phyloP scores from a whole-genome alignment of 2,797 vertebrate species.

The Dromococcyx pavoninus region DNA sequence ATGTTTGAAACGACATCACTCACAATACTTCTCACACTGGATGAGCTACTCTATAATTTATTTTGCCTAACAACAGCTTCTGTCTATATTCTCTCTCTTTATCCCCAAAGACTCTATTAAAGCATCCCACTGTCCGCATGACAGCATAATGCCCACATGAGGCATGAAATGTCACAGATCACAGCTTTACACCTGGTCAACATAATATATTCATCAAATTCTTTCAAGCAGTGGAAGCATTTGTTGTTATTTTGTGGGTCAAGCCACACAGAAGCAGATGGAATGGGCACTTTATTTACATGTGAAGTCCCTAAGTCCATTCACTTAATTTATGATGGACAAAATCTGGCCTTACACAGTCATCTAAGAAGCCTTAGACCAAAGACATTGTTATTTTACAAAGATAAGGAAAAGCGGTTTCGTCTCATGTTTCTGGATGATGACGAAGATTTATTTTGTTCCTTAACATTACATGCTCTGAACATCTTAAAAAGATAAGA shows the following conservation, averaged over 20 bases:
- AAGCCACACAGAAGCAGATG: slow-evolving; percentile 27
- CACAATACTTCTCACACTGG: neutral
- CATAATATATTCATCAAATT: slow-evolving; percentile 30
- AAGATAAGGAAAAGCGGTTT: neutral
- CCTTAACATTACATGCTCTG: neutral
- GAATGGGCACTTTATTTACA: slow-evolving; percentile 17
- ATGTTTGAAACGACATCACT: slow-evolving; percentile 29
- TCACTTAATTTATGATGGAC: neutral
- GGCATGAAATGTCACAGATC: slow-evolving; percentile 39
- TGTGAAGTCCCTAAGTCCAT: neutral
- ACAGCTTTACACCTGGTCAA: slow-evolving; percentile 37
- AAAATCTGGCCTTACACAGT: neutral
- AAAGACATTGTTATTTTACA: neutral
- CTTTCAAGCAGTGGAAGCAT: neutral
- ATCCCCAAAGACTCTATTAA: slow-evolving; percentile 46
- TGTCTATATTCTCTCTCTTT: slow-evolving; percentile 33
- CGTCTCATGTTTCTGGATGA: neutral
- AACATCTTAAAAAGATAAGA: neutral
- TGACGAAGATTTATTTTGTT: neutral
- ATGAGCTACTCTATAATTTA: slow-evolving; percentile 29
- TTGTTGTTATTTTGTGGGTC: slow-evolving; percentile 57
- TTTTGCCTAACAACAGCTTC: slow-evolving; percentile 63
- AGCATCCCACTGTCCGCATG: slow-evolving; percentile 41
- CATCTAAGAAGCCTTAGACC: neutral
- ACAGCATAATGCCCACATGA: slow-evolving; percentile 13